A percentile compares a stretch with the other conserved stretches of the same genome.
These are phyloP conservation scores for Leptinotarsa lineolata DNA, from an alignment of 1,140 invertebrate species.

Conservation along the genomic window DNA sequence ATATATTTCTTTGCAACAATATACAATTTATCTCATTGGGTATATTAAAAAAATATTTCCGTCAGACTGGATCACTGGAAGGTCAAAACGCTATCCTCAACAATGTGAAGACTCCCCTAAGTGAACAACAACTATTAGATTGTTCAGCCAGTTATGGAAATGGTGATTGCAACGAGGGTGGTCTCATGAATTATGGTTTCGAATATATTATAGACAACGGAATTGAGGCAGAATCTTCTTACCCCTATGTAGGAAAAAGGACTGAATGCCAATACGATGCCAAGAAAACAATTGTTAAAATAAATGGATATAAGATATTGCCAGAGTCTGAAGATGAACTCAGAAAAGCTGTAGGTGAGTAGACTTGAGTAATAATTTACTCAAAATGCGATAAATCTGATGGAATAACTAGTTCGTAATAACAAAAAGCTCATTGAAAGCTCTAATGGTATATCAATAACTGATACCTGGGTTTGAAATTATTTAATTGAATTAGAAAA, in stretches of 20 bases:
- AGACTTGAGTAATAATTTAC: too few species aligned
- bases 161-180: constrained; percentile 80
- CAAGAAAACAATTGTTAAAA: constrained; percentile 73
- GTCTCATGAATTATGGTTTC: constrained; percentile 90
- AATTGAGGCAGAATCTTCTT: constrained; percentile 88
- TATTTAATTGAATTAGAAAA: not conserved
- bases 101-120: constrained; percentile 85
- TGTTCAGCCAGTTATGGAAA: constrained; percentile 60
- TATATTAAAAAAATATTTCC: not conserved
- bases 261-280: constrained; percentile 67
- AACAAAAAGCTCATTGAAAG: not conserved
- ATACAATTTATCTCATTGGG: not conserved
- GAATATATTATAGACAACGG: constrained; percentile 88
- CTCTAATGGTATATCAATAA: not conserved
- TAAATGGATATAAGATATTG: constrained; percentile 81
- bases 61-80: constrained; percentile 92
- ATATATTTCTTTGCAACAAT: not conserved
- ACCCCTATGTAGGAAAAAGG: constrained; percentile 82
- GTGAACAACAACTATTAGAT: constrained; percentile 97
- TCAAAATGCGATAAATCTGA: not conserved
- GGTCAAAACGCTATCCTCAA: constrained; percentile 89
- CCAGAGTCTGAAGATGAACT: constrained; percentile 74
- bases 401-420: not conserved
- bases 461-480: not conserved
- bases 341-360: constrained; percentile 72